phyloP scores from a whole-genome alignment of 2,888 invertebrate genomes.

The Hyposoter didymator region DNA sequence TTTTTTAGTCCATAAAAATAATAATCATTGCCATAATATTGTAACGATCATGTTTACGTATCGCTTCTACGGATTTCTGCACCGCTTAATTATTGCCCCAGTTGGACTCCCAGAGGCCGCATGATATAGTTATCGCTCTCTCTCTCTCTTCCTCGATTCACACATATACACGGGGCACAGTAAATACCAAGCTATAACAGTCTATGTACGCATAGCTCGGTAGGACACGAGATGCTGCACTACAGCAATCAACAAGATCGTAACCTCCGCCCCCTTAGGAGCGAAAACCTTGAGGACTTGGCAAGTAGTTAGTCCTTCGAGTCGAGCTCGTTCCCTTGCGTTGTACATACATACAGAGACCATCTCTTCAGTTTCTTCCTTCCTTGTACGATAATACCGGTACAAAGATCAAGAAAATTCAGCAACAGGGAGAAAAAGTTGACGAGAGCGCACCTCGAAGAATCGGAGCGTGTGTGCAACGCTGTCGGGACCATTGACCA shows the following conservation, averaged over 20 bases:
- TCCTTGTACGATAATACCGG: constrained; percentile 33
- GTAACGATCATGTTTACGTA: constrained; percentile 65
- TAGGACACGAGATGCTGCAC: constrained; percentile 67
- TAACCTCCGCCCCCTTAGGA: constrained; percentile 74
- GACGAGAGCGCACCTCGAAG: constrained; percentile 60
- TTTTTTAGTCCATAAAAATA: too few species aligned
- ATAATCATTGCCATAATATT: too few species aligned
- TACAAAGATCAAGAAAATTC: constrained; percentile 12
- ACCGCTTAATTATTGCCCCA: constrained; percentile 71
- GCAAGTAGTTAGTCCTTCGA: constrained; percentile 79
- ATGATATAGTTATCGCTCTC: constrained; percentile 7
- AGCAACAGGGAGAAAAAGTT: constrained; percentile 10
- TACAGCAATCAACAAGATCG: constrained; percentile 80
- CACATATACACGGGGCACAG: not conserved
- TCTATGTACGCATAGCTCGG: constrained; percentile 36
- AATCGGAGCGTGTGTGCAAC: constrained; percentile 70
- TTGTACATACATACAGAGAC: constrained; percentile 37
- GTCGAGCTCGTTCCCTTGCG: constrained; percentile 69
- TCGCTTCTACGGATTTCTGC: constrained; percentile 43
- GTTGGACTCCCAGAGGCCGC: constrained; percentile 72
- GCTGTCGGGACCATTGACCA: constrained; percentile 42
- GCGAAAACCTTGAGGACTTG: constrained; percentile 78
- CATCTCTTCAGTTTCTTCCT: constrained; percentile 41
- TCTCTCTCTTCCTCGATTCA: not conserved
- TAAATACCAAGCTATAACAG: not conserved